Base-by-base conservation (phyloP, 1,140 invertebrate species). In the Sycophaga agraensis region DNA sequence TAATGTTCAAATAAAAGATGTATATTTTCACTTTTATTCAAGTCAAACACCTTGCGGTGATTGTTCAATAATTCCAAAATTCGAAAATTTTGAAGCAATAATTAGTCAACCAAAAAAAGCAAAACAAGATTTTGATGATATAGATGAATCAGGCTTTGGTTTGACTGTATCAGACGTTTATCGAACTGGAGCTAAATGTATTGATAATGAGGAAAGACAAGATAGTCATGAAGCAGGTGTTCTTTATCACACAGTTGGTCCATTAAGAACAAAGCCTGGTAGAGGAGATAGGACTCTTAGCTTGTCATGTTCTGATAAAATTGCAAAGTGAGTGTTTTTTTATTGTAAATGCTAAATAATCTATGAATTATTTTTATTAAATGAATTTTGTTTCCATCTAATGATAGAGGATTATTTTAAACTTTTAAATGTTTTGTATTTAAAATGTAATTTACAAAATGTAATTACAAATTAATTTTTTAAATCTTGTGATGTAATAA, bases 31-130 rank as follows among this genome's bases (percentile, higher is more conserved):
- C 77, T 90, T 97, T 70, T 94, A 91, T 71, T 88, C 89, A 21
- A 94, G 90, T 66, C 91, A 94, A 71, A 86, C 89, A 37, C 95
- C 94, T 43, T 98, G 95, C 82, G 96, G 96, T 0, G 96, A 98
- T 87, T 94, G 93, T 19, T 89, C 91, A n/a, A 96, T 97, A 69
- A 88, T 94, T 77, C 82, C 84, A 9, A 89, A 87, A 76, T 61
- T 51, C 31, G 49, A 68, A 9, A 17, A 63, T 40, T 12, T 22
- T 31, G 24, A 43, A 40, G 31, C 35, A 37, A 43, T 59, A n/a
- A n/a, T 24, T 17, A 17, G 4, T 24, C 24, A 66, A 49, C 49
- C 51, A 46, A 64, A 63, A 54, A 75, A 74, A 68, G 64, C 71
- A 16, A 72, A 75, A 59, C 6, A 66, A 11, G 31, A 66, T 24